Evolutionary conservation across 2,113 vertebrate genomes (phyloP), one percentile per base, ranked within the genome.

Genomic region (Nothobranchius furzeri): DNA sequence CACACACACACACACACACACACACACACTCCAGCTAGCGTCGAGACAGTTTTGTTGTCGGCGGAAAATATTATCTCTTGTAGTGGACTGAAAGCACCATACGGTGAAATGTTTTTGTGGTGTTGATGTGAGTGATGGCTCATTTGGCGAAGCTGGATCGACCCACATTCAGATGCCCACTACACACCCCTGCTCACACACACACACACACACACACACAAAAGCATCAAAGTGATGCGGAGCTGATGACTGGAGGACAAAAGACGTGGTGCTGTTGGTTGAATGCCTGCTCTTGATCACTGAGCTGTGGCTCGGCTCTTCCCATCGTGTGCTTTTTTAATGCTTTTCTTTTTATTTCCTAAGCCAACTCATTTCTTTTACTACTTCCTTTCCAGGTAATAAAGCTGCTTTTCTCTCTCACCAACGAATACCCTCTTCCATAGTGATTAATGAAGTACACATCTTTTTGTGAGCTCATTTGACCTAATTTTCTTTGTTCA

Each of bases 51-150:
- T 90, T 82, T 88, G 86, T 88, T 90, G 89, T 93, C 84, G 88
- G 88, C 73, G 83, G 82, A 90, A 91, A 90, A 92, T 91, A 89
- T 89, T 88, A 89, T 90, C 84, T 89, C 85, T 87, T 80, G 84
- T 85, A 87, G 83, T 92, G 92, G 88, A 88, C 87, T 87, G 88
- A 91, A 90, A 85, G 92, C 88, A 76, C 87, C 89, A 91, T 91
- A 91, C 91, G 90, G 90, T 88, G 87, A 89, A 88, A 85, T 84
- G 77, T 91, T 87, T 84, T 87, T 77, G 85, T 83, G 83, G 84
- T 81, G 83, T 80, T 85, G 87, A 89, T 84, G 72, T 93, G 89
- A 93, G 75, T 93, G 90, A 92, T 91, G 87, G 90, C 89, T 91
- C 82, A 89, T 85, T 93, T 79, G 81, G 85, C 69, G 67, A 71